phyloP scores from a whole-genome alignment of 2,113 vertebrate species.

The Prunella fulvescens region DNA sequence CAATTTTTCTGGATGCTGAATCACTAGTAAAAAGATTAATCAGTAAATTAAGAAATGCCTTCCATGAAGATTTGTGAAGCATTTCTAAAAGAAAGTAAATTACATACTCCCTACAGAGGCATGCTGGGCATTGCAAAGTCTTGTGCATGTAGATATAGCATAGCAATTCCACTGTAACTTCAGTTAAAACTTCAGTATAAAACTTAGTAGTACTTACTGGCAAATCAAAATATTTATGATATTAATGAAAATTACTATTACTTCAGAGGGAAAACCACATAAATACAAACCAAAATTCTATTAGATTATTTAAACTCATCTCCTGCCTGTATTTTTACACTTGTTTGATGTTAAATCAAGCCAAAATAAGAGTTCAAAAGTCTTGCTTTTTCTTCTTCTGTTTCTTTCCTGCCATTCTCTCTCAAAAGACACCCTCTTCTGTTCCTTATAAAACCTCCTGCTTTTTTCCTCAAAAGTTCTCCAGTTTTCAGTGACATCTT shows the following conservation, averaged over 20 bases:
- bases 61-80: not conserved
- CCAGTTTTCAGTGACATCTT: not conserved
- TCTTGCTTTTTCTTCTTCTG: not conserved
- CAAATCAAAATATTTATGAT: not conserved
- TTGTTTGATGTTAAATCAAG: not conserved
- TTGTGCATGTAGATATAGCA: fast-evolving
- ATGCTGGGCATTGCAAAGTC: not conserved
- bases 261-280: not conserved
- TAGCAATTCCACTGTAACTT: not conserved
- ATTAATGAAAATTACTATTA: not conserved
- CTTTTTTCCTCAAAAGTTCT: not conserved
- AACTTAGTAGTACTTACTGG: not conserved
- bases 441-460: not conserved
- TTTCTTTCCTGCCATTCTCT: not conserved
- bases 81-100: not conserved
- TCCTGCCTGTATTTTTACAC: not conserved
- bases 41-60: not conserved
- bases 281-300: not conserved
- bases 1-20: not conserved
- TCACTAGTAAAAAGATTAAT: not conserved
- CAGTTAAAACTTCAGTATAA: not conserved
- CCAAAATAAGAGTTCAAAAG: not conserved
- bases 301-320: not conserved
- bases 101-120: not conserved
- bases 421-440: not conserved